Base-by-base conservation (phyloP, 2,888 invertebrate species). In the Liposcelis brunnea region DNA sequence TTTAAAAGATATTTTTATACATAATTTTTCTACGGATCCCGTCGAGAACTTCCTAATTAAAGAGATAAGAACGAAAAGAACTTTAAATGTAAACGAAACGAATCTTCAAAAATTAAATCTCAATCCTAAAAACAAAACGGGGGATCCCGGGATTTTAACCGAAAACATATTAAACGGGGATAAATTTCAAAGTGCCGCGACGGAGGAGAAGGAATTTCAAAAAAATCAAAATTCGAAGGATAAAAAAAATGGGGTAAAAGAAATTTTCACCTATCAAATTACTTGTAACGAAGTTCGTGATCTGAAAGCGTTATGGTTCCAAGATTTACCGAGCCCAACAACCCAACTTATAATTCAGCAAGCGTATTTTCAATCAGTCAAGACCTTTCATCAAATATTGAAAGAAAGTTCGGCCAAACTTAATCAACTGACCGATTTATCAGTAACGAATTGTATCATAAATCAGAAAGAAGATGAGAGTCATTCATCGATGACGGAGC, bases 281-380 rank as follows among this genome's bases (percentile, higher is more conserved):
- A 35, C 35, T 7, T 35, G 35, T 16, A 35, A 15, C 35, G 35
- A 16, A 15, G 15, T 35, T 35, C 35, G 35, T 35, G 35, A 35
- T 16, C 16, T 35, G 35, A 35, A 35, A 35, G 14, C 35, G 4
- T 35, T 35, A 35, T 35, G 35, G 35, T 16, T 35, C 10, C 35
- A 35, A 35, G 35, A 35, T 16, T 16, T 35, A 35, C 35, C 35
- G 16, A 16, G 10, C 35, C 35, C 35, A 15, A 35, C 35, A 15
- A 35, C 35, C 35, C 35, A 35, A 35, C 35, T 35, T 35, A 35
- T 35, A 15, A 35, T 35, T 35, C 35, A 35, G 35, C 4, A 35
- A 15, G 35, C 35, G 35, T 35, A 35, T 35, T 15, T 35, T 16
- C 35, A 35, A 35, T 35, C 35, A 16, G 35, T 35, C 16, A 35